Evolutionary conservation across 2,797 vertebrate species (phyloP).

Genomic region (Falco cherrug): DNA sequence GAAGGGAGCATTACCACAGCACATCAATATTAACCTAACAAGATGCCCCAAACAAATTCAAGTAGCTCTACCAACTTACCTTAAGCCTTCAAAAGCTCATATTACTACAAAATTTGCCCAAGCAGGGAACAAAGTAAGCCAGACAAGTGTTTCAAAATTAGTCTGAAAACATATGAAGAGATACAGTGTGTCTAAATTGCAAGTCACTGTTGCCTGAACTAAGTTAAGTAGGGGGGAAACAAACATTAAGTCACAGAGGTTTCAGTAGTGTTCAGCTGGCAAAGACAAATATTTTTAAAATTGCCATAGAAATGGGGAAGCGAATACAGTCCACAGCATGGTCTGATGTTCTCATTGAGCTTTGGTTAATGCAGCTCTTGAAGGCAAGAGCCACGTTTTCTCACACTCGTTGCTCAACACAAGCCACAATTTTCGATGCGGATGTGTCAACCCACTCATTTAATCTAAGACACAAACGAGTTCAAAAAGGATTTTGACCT

Average conservation of each 20-base stretch:
- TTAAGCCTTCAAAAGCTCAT: not conserved
- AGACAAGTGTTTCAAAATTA: not conserved
- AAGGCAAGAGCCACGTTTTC: not conserved
- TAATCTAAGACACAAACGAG: not conserved
- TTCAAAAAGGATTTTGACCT: constrained; percentile 2
- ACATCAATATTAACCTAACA: accelerated
- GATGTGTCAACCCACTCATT: not conserved
- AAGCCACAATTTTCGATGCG: not conserved
- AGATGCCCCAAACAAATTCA: not conserved
- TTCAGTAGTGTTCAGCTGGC: not conserved
- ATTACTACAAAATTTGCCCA: not conserved
- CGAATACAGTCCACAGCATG: not conserved
- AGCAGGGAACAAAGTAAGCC: not conserved
- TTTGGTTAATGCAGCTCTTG: not conserved
- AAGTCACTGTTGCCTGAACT: not conserved
- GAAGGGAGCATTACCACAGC: not conserved
- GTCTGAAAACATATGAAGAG: not conserved
- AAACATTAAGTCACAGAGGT: not conserved
- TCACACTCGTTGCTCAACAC: not conserved
- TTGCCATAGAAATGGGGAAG: not conserved
- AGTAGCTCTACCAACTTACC: not conserved
- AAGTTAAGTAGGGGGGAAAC: accelerated
- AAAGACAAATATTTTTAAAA: not conserved
- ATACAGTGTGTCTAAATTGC: accelerated
- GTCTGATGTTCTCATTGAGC: too few species aligned